Base-by-base conservation (phyloP, 1,140 invertebrate species). In the Maconellicoccus hirsutus region DNA sequence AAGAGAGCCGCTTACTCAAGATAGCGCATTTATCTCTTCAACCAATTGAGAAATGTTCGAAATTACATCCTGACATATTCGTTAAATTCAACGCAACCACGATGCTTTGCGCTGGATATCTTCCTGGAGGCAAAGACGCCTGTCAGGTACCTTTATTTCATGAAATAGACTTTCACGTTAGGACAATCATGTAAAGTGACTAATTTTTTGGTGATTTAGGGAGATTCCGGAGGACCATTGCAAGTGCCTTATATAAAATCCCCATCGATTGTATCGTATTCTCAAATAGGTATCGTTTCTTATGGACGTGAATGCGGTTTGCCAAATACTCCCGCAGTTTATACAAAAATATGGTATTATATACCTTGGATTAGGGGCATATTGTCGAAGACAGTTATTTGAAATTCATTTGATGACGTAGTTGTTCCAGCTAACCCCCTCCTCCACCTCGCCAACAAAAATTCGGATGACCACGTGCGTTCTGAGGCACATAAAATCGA, bases 41-140 rank as follows among this genome's bases (percentile, higher is more conserved):
- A n/a, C n/a, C n/a, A n/a, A n/a, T n/a, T n/a, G n/a, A 61, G 4
- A 22, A 8, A 16, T 61, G 59, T 61, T 6, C 6, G 4, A 19
- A 22, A 61, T 6, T 61, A 6, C 19, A 61, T 61, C 59, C 7
- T 6, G 21, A 19, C 4, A 16, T 19, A 19, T 61, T 61, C 4
- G 7, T 19, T 16, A 19, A 22, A 19, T 22, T 61, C 19, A 22
- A 61, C 19, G n/a, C 6, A 6, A 73, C 80, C 1, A 80, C 78
- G 0, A 74, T 84, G 75, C 76, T 92, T 63, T 91, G 89, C 75
- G 90, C 88, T 0, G 89, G 89, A 0, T 80, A 85, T 61, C 78
- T 87, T 33, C 78, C 82, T 33, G 88, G 88, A 0, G 88, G 88
- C 1, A 86, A 85, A 74, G 90, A 91, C 74, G 89, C 89, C 0